Conservation (phyloP, 2,113 vertebrate genomes). For the Egretta garzetta region DNA sequence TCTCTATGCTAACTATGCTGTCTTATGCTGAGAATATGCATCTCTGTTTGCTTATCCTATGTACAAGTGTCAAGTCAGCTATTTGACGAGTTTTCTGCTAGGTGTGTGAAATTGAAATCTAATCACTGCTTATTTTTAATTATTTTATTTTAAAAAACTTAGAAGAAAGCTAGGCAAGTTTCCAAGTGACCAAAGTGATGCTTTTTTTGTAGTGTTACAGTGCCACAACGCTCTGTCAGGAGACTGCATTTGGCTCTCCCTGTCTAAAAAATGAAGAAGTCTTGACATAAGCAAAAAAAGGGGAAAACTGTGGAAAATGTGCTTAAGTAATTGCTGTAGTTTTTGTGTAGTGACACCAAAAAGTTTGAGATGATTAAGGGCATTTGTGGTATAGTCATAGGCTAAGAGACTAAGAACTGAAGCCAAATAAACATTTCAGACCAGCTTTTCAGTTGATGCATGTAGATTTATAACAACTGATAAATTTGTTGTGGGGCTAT, state of each 20-base stretch:
- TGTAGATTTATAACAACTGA: background rate
- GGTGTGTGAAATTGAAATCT: background rate
- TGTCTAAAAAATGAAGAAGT: background rate
- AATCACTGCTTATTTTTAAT: background rate
- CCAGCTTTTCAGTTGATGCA: background rate
- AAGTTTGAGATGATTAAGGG: background rate
- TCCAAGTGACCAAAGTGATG: background rate
- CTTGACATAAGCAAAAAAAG: background rate
- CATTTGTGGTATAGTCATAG: background rate
- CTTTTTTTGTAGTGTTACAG: background rate
- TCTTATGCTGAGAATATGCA: background rate
- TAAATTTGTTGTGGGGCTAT: background rate
- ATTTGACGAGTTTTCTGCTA: background rate
- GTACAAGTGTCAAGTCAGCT: background rate
- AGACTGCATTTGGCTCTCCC: background rate
- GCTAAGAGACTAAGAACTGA: background rate
- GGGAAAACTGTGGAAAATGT: background rate
- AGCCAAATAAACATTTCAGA: slow-evolving; percentile 34
- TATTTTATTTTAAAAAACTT: background rate
- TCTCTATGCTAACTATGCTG: background rate
- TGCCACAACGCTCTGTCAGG: background rate
- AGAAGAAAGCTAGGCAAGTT: background rate
- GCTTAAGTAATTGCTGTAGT: background rate
- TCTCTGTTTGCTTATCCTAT: background rate
- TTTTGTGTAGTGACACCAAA: background rate